Percentiles rank a stretch among this genome's conserved stretches.
Conservation (phyloP, 2,888 invertebrate genomes). For the Leptopilina myrica region DNA sequence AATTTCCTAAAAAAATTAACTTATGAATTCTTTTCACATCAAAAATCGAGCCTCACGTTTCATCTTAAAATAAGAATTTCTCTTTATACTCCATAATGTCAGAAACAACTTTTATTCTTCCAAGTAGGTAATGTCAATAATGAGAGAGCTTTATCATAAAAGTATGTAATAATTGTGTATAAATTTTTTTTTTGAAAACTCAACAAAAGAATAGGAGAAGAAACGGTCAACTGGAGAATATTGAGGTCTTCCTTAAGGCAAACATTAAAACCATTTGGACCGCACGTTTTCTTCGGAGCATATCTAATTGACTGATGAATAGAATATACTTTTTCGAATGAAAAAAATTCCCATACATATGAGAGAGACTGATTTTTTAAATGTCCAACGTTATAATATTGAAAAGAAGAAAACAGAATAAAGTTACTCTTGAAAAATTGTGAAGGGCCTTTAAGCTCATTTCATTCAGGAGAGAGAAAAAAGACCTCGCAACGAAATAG, state of each 20-base stretch:
- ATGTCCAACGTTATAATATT: background rate
- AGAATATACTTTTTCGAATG: background rate
- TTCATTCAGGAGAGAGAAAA: background rate
- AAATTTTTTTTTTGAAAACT: no score
- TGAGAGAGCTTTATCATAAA: no score
- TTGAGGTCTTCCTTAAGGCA: background rate
- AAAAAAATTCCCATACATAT: background rate
- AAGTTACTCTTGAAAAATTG: constrained; percentile 11
- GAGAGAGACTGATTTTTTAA: background rate
- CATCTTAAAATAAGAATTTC: no score
- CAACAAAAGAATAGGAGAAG: background rate
- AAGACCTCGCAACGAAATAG: background rate
- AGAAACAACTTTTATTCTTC: no score
- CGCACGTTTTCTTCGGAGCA: background rate
- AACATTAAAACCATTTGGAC: constrained; percentile 10
- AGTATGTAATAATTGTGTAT: no score
- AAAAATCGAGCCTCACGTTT: no score
- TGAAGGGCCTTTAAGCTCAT: background rate
- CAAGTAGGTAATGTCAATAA: no score
- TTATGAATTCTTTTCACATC: no score
- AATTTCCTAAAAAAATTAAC: no score
- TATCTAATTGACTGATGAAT: constrained; percentile 5
- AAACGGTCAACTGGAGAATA: background rate
- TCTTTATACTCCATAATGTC: no score
- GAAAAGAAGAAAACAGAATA: background rate